phyloP scores from a whole-genome alignment of 2,113 vertebrate genomes.

The Montifringilla adamsi region DNA sequence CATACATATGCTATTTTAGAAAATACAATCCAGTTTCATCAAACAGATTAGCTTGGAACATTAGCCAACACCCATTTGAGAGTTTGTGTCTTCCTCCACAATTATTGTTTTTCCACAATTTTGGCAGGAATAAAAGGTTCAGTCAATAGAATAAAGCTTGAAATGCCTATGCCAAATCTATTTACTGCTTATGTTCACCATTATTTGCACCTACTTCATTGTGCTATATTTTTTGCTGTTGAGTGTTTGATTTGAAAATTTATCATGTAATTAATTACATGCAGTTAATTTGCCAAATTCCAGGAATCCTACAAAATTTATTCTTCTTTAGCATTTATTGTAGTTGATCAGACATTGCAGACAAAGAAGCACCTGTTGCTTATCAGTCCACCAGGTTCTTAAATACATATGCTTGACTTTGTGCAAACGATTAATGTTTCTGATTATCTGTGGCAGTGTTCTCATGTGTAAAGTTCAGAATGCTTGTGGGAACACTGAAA shows the following conservation, averaged over 20 bases:
- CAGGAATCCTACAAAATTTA: not conserved
- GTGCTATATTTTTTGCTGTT: not conserved
- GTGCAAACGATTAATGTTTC: not conserved
- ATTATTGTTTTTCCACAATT: not conserved
- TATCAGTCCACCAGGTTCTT: not conserved
- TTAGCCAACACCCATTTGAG: not conserved
- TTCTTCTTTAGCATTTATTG: not conserved
- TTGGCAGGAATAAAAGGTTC: not conserved
- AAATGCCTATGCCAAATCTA: not conserved
- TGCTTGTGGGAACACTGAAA: not conserved
- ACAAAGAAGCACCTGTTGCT: not conserved
- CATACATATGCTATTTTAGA: not conserved
- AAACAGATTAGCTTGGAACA: not conserved
- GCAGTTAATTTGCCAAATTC: not conserved
- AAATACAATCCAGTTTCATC: not conserved
- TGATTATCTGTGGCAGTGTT: not conserved
- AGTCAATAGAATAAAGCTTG: not conserved
- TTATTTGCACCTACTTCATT: not conserved
- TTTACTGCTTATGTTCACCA: not conserved
- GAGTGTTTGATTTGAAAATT: not conserved
- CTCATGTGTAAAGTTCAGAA: not conserved
- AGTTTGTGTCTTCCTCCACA: not conserved
- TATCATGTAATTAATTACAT: not conserved
- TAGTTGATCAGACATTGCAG: not conserved
- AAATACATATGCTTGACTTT: not conserved